phyloP scores from a whole-genome alignment of 1,140 invertebrate genomes.

The Aphaenogaster rudis region DNA sequence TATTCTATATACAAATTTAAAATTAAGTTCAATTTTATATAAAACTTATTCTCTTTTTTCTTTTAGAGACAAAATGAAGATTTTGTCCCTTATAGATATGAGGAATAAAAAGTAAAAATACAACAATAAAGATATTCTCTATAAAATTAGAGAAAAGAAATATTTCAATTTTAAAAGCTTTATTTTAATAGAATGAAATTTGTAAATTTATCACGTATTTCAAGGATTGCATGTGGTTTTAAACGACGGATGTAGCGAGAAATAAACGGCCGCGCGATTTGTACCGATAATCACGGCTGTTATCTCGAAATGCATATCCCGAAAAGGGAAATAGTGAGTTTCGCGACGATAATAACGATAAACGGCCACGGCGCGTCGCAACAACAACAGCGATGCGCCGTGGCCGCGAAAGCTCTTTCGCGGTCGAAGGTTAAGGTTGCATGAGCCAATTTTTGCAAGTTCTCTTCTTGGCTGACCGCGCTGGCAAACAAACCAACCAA shows the following conservation, averaged over 20 bases:
- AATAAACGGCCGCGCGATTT: constrained; percentile 1
- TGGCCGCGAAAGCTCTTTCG: constrained; percentile 35
- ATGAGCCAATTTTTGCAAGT: constrained; percentile 78
- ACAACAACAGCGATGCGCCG: constrained; percentile 26
- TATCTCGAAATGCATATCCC: constrained; percentile 26
- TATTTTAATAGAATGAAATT: background rate
- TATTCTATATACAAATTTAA: background rate
- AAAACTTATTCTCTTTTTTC: background rate
- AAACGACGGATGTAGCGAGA: background rate
- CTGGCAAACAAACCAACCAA: constrained; percentile 66
- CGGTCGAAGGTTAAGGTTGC: constrained; percentile 74
- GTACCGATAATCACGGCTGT: constrained; percentile 4
- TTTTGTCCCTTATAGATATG: background rate
- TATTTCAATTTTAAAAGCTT: background rate
- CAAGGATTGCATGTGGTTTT: background rate
- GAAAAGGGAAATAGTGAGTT: constrained; percentile 19
- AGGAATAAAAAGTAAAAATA: background rate
- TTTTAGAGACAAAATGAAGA: background rate
- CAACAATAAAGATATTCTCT: background rate
- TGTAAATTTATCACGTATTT: background rate
- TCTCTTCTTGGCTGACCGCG: constrained; percentile 75
- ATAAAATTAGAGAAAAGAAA: background rate
- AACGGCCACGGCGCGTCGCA: constrained; percentile 37
- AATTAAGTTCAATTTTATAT: background rate
- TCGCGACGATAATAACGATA: constrained; percentile 61